A percentile compares a stretch with the other conserved stretches of the same genome.
phyloP scores from a whole-genome alignment of 2,113 vertebrate species.

The Himantopus leucocephalus region DNA sequence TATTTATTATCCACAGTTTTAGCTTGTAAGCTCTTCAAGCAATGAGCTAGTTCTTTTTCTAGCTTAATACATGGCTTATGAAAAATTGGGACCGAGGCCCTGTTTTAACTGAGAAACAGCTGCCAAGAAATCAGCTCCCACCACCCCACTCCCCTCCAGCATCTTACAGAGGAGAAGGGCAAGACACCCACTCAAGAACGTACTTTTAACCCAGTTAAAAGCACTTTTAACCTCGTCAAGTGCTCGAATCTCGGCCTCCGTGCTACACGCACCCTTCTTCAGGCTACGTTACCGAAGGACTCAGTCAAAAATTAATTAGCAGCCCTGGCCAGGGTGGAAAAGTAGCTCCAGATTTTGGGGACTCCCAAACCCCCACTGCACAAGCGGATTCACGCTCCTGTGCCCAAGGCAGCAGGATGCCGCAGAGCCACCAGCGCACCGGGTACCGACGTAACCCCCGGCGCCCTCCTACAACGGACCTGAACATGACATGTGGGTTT shows the following conservation, averaged over 20 bases:
- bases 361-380: not conserved
- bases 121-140: not conserved
- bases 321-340: not conserved
- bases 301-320: not conserved
- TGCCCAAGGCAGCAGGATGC: not conserved
- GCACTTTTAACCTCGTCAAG: not conserved
- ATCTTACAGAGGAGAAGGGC: not conserved
- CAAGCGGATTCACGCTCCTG: rapidly evolving
- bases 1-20: not conserved
- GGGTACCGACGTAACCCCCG: not conserved
- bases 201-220: not conserved
- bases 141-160: not conserved
- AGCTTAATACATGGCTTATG: not conserved
- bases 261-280: not conserved
- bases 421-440: not conserved
- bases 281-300: not conserved
- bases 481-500: not conserved
- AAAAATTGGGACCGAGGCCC: not conserved
- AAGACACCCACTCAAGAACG: not conserved
- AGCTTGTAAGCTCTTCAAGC: not conserved
- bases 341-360: not conserved
- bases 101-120: not conserved
- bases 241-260: not conserved
- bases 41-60: not conserved
- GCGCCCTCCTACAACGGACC: not conserved